Base-by-base conservation (phyloP, 2,888 invertebrate species). In the Parnassius glacialis region DNA sequence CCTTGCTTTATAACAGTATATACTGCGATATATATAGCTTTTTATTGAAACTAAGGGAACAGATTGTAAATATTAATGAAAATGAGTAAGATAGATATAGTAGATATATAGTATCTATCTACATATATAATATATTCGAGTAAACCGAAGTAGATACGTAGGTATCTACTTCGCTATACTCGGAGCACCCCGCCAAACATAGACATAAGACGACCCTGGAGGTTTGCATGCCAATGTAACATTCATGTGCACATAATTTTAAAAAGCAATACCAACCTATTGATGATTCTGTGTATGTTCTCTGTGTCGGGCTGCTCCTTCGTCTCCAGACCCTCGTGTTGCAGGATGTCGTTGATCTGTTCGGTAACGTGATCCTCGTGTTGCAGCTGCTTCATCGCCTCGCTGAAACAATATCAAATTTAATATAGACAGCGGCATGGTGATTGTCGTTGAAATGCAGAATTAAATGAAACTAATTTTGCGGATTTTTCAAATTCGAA, bases 271-370 rank as follows among this genome's bases (percentile, higher is more conserved):
- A 74, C 78, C 69, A 70, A 94, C 94, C 94, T 94, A 79, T 94
- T 94, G 44, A 94, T 92, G 47, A 94, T 90, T 70, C 92, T 90
- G 75, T 94, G 93, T 70, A 94, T 93, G 71, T 93, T 93, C 57
- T 92, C 92, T 0, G 90, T 90, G 48, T 92, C 82, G 1, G 92
- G 92, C 65, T 91, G 69, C 0, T 71, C 72, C 2, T 64, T 64
- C 0, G 75, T 65, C 62, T 74, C 74, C 1, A 83, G 68, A 0
- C 86, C 86, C 65, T 87, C 87, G 72, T 83, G 84, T 0, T 80
- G 70, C 10, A 89, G 74, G 45, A 90, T 87, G 65, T 83, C 87
- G 11, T 70, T 74, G 57, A 90, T 85, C 74, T 87, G 87, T 57
- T 81, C 84, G 67, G 78, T 82, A 47, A 90, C 87, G 16, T 81